phyloP scores from a whole-genome alignment of 2,113 vertebrate genomes.

The Abramis brama region DNA sequence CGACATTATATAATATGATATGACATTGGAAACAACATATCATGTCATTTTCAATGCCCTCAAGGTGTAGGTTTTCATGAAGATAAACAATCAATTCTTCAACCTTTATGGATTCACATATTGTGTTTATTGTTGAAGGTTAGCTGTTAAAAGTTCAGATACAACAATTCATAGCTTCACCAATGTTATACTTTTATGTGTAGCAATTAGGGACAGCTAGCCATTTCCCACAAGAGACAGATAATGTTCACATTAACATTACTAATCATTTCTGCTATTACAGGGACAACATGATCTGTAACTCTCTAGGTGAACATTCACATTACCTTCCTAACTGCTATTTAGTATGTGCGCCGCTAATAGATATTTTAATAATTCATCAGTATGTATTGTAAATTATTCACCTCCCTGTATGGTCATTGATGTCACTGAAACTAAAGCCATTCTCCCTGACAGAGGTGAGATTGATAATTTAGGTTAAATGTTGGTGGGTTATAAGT shows the following conservation, averaged over 20 bases:
- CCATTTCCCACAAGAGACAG: not conserved
- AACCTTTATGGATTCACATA: not conserved
- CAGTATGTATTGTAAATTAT: slow-evolving; percentile 51
- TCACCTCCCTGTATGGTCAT: slow-evolving; percentile 37
- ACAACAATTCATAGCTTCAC: not conserved
- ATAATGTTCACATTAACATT: not conserved
- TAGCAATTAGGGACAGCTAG: not conserved
- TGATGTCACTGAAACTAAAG: slow-evolving; percentile 43
- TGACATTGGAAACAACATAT: too few relatives aligned
- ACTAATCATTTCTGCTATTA: not conserved
- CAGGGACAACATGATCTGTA: slow-evolving; percentile 31
- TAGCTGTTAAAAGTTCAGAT: not conserved
- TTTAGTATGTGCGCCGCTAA: slow-evolving; percentile 49
- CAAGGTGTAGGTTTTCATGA: slow-evolving; percentile 38
- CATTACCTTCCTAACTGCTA: slow-evolving; percentile 39
- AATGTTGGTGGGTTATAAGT: slow-evolving; percentile 7
- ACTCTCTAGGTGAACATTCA: slow-evolving; percentile 26
- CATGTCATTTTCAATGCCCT: not conserved
- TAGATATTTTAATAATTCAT: slow-evolving; percentile 58
- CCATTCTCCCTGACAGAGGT: not conserved
- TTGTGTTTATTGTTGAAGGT: not conserved
- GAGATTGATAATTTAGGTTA: slow-evolving; percentile 1
- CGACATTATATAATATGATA: too few relatives aligned
- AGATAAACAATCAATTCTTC: slow-evolving; percentile 1
- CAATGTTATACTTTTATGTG: not conserved